phyloP scores from a whole-genome alignment of 2,888 invertebrate species.

The Lasius fuliginosus region DNA sequence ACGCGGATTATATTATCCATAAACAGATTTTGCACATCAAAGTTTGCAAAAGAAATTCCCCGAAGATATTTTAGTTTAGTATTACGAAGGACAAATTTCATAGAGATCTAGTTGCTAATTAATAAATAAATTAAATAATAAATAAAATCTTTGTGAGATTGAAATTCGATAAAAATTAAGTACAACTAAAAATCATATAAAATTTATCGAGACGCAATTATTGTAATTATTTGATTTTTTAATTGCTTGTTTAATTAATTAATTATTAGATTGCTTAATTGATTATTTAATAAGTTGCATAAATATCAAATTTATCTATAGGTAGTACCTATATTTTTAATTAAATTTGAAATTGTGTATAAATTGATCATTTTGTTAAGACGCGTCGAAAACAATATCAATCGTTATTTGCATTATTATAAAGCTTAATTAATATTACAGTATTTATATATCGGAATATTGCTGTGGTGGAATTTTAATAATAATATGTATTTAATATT shows the following conservation, averaged over 20 bases:
- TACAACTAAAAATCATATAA: background rate
- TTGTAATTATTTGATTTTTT: background rate
- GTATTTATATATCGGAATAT: background rate
- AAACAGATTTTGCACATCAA: background rate
- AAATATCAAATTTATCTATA: background rate
- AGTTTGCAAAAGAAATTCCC: background rate
- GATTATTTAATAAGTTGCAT: background rate
- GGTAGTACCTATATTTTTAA: background rate
- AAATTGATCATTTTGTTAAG: conserved; percentile 6
- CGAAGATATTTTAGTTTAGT: background rate
- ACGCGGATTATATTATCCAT: conserved; percentile 6
- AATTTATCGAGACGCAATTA: background rate
- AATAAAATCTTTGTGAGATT: background rate
- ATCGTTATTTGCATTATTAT: conserved; percentile 25
- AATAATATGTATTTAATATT: background rate
- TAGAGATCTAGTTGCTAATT: background rate
- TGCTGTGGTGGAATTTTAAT: background rate
- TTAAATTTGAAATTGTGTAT: conserved; percentile 10
- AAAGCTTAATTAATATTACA: conserved; percentile 18
- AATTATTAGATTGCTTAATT: background rate
- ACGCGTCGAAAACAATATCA: conserved; percentile 19
- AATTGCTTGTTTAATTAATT: background rate
- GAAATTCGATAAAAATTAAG: conserved; percentile 7
- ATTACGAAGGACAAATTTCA: background rate
- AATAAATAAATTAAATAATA: background rate